These are phyloP conservation scores for Eptatretus burgeri DNA, from an alignment of 2,113 vertebrate species.

Conservation along the genomic window DNA sequence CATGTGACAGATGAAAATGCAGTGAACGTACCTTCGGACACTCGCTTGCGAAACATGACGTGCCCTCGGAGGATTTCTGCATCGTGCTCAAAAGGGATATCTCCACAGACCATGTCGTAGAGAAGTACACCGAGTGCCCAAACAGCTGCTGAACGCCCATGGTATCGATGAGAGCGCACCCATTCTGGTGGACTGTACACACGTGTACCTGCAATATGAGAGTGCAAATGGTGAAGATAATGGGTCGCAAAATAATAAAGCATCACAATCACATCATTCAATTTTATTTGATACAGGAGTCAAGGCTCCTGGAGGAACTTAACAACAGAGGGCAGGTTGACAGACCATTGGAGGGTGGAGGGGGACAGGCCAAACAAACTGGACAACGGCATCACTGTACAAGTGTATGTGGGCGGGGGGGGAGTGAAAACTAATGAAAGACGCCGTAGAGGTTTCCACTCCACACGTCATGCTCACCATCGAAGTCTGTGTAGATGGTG, in stretches of 20 bases:
- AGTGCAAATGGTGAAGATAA: not conserved
- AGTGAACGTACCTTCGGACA: slow-evolving; percentile 57
- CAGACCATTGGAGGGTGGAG: too few relatives aligned
- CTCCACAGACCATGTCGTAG: slow-evolving; percentile 90
- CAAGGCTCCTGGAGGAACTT: too few relatives aligned
- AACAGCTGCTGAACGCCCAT: slow-evolving; percentile 68
- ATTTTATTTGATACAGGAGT: too few relatives aligned
- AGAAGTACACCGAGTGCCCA: slow-evolving; percentile 87
- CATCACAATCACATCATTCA: too few relatives aligned
- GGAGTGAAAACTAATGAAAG: too few relatives aligned
- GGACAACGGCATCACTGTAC: too few relatives aligned
- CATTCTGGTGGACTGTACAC: slow-evolving; percentile 93
- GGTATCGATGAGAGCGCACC: slow-evolving; percentile 80
- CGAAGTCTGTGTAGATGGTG: slow-evolving; percentile 89
- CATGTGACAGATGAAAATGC: too few relatives aligned
- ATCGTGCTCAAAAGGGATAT: slow-evolving; percentile 90
- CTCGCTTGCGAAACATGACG: slow-evolving; percentile 53
- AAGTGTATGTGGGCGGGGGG: too few relatives aligned
- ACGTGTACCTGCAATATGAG: slow-evolving; percentile 28
- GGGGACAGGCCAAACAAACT: too few relatives aligned
- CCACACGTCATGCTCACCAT: slow-evolving; percentile 23
- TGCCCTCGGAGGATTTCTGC: slow-evolving; percentile 62
- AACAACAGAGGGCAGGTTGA: too few relatives aligned
- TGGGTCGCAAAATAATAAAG: too few relatives aligned
- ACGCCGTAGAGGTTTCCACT: too few relatives aligned